phyloP scores from a whole-genome alignment of 2,113 vertebrate species.

The Gopherus evgoodei region DNA sequence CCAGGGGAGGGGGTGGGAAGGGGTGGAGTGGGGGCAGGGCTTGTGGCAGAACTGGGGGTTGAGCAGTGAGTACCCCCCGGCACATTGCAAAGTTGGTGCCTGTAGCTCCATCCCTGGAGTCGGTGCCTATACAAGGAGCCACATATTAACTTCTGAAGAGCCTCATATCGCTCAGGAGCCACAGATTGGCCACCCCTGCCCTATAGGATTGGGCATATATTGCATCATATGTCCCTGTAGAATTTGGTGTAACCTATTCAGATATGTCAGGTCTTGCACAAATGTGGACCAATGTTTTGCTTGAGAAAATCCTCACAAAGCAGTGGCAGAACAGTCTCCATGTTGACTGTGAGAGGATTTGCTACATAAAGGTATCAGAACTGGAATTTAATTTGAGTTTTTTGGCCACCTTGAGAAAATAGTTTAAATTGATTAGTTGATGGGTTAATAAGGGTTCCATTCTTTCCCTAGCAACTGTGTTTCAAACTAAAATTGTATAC shows the following conservation, averaged over 20 bases:
- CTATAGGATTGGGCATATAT: not conserved
- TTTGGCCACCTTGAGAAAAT: not conserved
- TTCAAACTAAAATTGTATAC: not conserved
- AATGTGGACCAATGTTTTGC: not conserved
- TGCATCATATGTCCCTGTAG: not conserved
- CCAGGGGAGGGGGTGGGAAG: too few relatives aligned
- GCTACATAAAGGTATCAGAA: not conserved
- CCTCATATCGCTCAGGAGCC: too few relatives aligned
- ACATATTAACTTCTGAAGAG: too few relatives aligned
- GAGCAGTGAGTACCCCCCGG: too few relatives aligned
- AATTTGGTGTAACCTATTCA: not conserved
- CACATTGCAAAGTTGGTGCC: too few relatives aligned
- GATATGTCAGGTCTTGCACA: not conserved
- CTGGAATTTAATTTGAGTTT: not conserved
- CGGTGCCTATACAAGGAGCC: too few relatives aligned
- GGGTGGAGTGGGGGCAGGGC: too few relatives aligned
- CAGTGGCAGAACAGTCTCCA: not conserved
- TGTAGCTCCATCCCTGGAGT: too few relatives aligned
- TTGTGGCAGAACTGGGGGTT: too few relatives aligned
- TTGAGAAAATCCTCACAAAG: too few relatives aligned
- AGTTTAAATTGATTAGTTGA: not conserved
- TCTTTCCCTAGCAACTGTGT: accelerated
- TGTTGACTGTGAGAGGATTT: not conserved
- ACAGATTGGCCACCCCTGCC: not conserved
- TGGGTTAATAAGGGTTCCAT: not conserved